Evolutionary conservation across 2,797 vertebrate genomes (phyloP).

Genomic region (Eremophila alpestris): DNA sequence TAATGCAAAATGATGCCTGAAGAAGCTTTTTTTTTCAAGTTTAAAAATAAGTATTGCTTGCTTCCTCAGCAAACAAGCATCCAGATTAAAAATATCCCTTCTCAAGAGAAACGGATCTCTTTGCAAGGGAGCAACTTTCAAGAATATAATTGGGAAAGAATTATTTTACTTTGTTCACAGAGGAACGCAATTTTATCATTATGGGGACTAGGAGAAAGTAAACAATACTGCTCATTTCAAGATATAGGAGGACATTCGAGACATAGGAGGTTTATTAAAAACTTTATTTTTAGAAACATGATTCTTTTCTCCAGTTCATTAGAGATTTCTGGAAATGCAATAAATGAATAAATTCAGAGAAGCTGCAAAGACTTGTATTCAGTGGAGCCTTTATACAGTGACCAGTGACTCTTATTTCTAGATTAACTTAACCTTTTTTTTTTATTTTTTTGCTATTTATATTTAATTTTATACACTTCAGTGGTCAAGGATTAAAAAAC

Average conservation of each 20-base stretch:
- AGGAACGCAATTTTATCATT: not conserved
- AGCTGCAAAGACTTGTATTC: not conserved
- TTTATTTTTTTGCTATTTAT: not conserved
- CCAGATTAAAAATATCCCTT: not conserved
- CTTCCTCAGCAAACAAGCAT: not conserved
- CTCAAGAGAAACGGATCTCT: not conserved
- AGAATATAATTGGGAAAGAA: not conserved
- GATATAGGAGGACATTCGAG: not conserved
- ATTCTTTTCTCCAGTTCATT: not conserved
- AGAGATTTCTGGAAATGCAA: not conserved
- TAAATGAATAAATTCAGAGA: not conserved
- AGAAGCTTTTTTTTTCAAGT: not conserved
- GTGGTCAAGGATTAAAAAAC: not conserved
- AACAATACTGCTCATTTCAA: not conserved
- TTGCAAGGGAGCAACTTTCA: not conserved
- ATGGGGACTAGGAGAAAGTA: not conserved
- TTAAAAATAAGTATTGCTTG: not conserved
- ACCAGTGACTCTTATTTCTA: not conserved
- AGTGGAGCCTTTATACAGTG: not conserved
- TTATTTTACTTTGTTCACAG: not conserved
- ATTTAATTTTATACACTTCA: not conserved
- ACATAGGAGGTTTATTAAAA: not conserved
- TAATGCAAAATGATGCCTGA: conserved; percentile 5
- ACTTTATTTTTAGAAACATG: not conserved
- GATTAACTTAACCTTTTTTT: not conserved